Evolutionary conservation across 2,113 vertebrate species (phyloP), one percentile per base, ranked within the genome.

Genomic region (Ochotona curzoniae): DNA sequence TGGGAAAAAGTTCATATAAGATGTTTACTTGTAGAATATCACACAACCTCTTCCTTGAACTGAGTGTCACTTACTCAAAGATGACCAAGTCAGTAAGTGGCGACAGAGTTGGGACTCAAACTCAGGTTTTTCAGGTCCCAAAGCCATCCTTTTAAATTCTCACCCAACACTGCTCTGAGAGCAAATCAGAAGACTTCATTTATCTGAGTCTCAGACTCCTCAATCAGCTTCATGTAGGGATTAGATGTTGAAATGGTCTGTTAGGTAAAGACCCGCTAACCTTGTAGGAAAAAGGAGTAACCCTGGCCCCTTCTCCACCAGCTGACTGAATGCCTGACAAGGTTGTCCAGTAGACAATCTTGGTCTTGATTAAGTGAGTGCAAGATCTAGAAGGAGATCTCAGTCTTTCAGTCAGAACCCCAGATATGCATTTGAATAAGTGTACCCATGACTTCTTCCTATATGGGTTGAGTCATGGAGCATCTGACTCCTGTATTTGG

Each of bases 1-100:
- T 38, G 88, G 91, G 75, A 71, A 87, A 94, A 95, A 32, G 0
- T 70, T 49, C 20, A 44, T 2, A 63, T 64, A 20, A 6, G 35
- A 82, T 32, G 49, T 20, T 93, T 66, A 69, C 35, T 86, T 95
- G 60, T 94, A 74, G 92, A 88, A 94, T 86, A 82, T 25, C 28
- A 74, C 14, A 78, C 13, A 93, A 47, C 86, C 7, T 30, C 28
- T 5, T 95, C 69, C 78, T 70, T 69, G 71, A 60, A 87, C 32
- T 32, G 78, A 78, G 2, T 30, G 70, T 75, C 60, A 91, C 69
- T 90, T 85, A n/a, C 32, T 90, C 32, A 7, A 15, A 63, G 67
- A 35, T 87, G 32, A 91, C 17, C 1, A 5, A 60, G 28, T 25
- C 11, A 87, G n/a, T 60, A 83, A 87, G 21, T 51, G 25, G 26